Evolutionary conservation across 2,888 invertebrate species (phyloP).

Genomic region (Nemotelus nigrinus): DNA sequence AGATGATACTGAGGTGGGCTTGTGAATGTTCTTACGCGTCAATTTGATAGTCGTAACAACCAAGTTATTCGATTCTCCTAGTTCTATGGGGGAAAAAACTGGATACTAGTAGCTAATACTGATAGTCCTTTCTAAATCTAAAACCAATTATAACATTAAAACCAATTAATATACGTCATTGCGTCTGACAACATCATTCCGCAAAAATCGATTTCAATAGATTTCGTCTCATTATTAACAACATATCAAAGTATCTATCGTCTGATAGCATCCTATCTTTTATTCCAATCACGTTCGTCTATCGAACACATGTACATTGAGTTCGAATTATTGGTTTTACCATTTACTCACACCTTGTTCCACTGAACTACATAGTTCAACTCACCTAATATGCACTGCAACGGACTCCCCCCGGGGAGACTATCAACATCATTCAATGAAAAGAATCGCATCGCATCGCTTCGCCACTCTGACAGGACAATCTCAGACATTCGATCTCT

Average conservation of each 20-base stretch:
- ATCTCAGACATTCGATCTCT: slow-evolving; percentile 21
- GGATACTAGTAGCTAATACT: no score
- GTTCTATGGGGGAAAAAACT: no score
- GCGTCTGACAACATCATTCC: neutral
- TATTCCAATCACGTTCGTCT: slow-evolving; percentile 43
- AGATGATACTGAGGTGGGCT: no score
- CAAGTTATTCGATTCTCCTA: no score
- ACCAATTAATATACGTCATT: no score
- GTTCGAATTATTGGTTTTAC: slow-evolving; percentile 41
- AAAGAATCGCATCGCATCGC: neutral
- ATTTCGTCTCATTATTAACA: slow-evolving; percentile 26
- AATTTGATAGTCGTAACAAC: no score
- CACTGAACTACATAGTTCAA: slow-evolving; percentile 4
- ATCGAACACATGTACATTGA: slow-evolving; percentile 41
- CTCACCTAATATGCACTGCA: neutral
- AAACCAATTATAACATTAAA: no score
- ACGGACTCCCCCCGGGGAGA: neutral
- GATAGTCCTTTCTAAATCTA: no score
- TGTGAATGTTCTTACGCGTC: no score
- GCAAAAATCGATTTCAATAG: slow-evolving; percentile 17
- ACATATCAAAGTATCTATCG: slow-evolving; percentile 13
- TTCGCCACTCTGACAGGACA: slow-evolving; percentile 16
- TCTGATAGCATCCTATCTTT: slow-evolving; percentile 22
- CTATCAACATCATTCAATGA: slow-evolving; percentile 8
- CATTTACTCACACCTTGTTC: slow-evolving; percentile 31